Evolutionary conservation across 2,888 invertebrate species (phyloP).

Genomic region (Lingula anatina): DNA sequence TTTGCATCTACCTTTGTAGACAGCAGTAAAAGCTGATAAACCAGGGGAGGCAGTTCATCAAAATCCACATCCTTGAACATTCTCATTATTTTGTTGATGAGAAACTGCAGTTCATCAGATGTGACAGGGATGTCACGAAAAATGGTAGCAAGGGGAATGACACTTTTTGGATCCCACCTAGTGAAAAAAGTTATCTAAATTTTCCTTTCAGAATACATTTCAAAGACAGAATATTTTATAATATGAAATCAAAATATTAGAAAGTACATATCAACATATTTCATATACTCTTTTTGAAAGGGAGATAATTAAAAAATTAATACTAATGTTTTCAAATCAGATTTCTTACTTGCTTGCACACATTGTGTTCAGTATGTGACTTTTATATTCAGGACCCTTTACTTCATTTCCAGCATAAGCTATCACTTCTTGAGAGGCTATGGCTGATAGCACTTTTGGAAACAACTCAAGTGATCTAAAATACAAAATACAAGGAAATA

Average conservation of each 20-base stretch:
- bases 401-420: constrained; percentile 31
- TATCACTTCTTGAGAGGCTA: constrained; percentile 33
- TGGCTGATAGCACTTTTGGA: constrained; percentile 44
- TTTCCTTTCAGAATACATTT: neutral
- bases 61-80: constrained; percentile 40
- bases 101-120: constrained; percentile 42
- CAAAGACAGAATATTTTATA: neutral
- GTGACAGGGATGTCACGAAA: constrained; percentile 45
- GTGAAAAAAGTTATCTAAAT: neutral
- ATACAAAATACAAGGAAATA: too few relatives aligned
- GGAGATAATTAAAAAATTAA: too few relatives aligned
- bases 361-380: constrained; percentile 43
- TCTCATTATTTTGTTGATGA: constrained; percentile 43
- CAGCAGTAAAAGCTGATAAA: constrained; percentile 49
- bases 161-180: constrained; percentile 41
- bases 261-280: neutral
- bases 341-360: constrained; percentile 41
- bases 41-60: constrained; percentile 47
- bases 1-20: constrained; percentile 38
- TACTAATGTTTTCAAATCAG: too few relatives aligned
- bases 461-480: constrained; percentile 44
- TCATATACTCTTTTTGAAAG: too few relatives aligned
- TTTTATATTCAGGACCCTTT: constrained; percentile 46
- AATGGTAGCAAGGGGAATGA: constrained; percentile 42
- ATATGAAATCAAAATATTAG: neutral